Conservation (phyloP, 2,797 vertebrate species). For the Chrysolophus pictus region DNA sequence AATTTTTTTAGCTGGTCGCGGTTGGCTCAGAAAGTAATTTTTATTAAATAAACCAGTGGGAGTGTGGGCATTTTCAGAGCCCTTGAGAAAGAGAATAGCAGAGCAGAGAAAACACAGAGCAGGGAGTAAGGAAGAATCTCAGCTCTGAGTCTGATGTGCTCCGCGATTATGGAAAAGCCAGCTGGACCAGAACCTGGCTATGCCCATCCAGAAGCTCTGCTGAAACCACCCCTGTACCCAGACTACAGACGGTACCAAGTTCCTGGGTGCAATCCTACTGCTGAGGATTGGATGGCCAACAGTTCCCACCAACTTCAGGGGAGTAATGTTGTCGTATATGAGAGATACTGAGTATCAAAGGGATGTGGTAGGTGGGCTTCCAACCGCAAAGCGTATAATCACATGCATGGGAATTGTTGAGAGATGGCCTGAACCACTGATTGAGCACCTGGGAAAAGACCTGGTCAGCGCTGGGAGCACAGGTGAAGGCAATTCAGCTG, state of each 20-base stretch:
- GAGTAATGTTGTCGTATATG: neutral
- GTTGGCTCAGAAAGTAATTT: conserved; percentile 78
- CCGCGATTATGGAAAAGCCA: neutral
- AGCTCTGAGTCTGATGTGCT: neutral
- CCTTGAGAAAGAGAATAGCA: neutral
- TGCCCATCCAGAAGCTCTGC: neutral
- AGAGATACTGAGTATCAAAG: neutral
- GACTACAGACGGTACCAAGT: neutral
- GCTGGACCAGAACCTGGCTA: neutral
- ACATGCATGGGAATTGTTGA: no score
- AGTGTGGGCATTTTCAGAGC: conserved; percentile 30
- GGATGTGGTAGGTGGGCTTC: neutral
- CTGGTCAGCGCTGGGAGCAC: no score
- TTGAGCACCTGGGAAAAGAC: no score
- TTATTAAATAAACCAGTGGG: conserved; percentile 76
- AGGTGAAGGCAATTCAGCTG: no score
- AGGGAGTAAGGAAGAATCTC: neutral
- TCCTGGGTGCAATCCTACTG: rapidly evolving
- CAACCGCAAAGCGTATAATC: neutral
- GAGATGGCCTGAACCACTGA: no score
- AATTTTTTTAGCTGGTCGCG: conserved; percentile 78
- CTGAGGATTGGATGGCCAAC: neutral
- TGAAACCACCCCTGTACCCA: neutral
- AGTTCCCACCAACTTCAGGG: rapidly evolving
- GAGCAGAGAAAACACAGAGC: neutral